Evolutionary conservation across 2,113 vertebrate species (phyloP), one percentile per base, ranked within the genome.

Genomic region (Aptenodytes patagonicus): DNA sequence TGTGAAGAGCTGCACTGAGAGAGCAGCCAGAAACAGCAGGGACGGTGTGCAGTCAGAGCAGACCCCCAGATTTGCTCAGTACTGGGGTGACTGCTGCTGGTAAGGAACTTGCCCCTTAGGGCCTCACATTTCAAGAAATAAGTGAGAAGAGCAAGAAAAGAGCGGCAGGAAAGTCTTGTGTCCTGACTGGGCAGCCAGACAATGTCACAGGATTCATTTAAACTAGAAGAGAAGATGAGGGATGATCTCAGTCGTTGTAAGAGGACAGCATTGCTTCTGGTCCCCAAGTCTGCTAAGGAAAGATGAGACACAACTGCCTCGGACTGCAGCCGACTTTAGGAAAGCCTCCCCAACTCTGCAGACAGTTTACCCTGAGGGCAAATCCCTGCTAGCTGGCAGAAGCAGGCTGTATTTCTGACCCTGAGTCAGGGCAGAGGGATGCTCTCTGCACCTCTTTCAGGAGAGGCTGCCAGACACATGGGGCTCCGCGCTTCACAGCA

Each of bases 401-500:
- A 44, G 36, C 55, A 17, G 60, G 29, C 42, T 68, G 47, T 10
- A 13, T 36, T 52, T 10, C 51, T n/a, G 42, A 6, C 32, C 36
- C 17, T 0, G 24, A 26, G 32, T 28, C 66, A 14, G 55, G 38
- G 73, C 61, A 69, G 70, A 40, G n/a, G 11, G 62, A 31, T 66
- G 75, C 31, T 44, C 55, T 17, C 65, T 24, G 57, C 62, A 76
- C 12, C 28, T 22, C 28, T 15, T 29, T 14, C 18, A 22, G 55
- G 28, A 77, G 52, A 64, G 11, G 19, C 38, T 69, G 36, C 34
- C 52, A 47, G 60, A 17, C 58, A 13, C 2, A 0, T 4, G 6
- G 17, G 7, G 3, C 11, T 17, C 21, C 11, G 26, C 0, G 2
- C 17, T 55, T 24, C 0, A 0, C 44, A 87, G 64, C 46, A 3